Base-by-base conservation (phyloP, 2,113 vertebrate genomes). In the Brachionichthys hirsutus region DNA sequence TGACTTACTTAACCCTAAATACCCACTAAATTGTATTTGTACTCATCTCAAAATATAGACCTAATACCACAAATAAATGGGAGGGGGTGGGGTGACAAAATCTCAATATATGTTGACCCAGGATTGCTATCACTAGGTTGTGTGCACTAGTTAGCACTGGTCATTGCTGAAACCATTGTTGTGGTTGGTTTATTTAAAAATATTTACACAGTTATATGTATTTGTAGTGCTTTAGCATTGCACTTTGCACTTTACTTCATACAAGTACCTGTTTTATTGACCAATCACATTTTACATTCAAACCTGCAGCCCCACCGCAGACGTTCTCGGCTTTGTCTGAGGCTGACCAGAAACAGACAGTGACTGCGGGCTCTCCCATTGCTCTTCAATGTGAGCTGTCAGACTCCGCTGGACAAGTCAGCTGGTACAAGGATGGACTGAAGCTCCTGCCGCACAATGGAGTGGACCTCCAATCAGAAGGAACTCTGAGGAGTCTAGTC, bases 361-460 rank as follows among this genome's bases (percentile, higher is more conserved):
- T 90, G 45, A 70, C 73, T 80, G 64, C 71, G 53, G 90, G 70
- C 67, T 64, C 35, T 54, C 75, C 83, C 18, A 62, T 87, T 75
- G 62, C 77, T 60, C 87, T 81, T 36, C 87, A 86, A 18, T 87
- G 83, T 67, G 85, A 91, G 68, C 48, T 89, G 57, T 87, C 88
- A 50, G 70, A 86, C 47, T 52, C 85, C 9, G 65, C 43, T 19
- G 81, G 78, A 75, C 73, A 86, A 64, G 85, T 89, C 68, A 68
- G 62, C 63, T 87, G 83, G 89, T 82, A 77, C 80, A 88, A 87
- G 80, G 87, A 91, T 54, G 89, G 77, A 62, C 60, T 76, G 75
- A 50, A 82, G 47, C 67, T 85, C 51, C 46, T 70, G 14, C 59
- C 81, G 57, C 75, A 89, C 48, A 78, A 66, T 54, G 85, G 78